These are phyloP conservation scores for Ibidorhyncha struthersii DNA, from an alignment of 2,113 vertebrate genomes.

Conservation along the genomic window DNA sequence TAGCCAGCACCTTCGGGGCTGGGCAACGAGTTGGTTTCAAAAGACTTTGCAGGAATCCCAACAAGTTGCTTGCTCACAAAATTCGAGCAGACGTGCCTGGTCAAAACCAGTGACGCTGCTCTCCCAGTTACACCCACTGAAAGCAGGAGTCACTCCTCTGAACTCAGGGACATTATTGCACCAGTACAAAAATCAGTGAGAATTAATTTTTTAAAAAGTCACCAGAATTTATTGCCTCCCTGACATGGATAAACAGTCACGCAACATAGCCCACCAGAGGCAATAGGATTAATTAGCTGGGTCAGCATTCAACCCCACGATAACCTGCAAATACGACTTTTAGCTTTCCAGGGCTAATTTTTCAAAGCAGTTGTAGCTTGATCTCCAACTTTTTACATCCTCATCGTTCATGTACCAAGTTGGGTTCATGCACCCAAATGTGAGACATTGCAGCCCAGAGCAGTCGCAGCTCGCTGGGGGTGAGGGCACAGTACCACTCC, in stretches of 20 bases:
- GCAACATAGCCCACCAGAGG: not conserved
- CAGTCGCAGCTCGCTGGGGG: rapidly evolving
- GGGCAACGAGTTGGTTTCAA: not conserved
- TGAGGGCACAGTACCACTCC: rapidly evolving
- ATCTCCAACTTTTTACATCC: not conserved
- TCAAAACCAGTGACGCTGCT: not conserved
- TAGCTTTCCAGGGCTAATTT: not conserved
- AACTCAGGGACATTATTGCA: not conserved
- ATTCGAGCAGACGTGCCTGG: not conserved
- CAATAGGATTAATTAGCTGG: not conserved
- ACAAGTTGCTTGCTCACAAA: not conserved
- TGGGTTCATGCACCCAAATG: not conserved
- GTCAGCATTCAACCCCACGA: not conserved
- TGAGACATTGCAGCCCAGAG: not conserved
- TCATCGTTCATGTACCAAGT: not conserved
- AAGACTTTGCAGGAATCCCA: not conserved
- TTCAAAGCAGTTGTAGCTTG: not conserved
- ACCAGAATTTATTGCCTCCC: not conserved
- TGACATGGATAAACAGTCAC: not conserved
- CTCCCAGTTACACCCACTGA: not conserved
- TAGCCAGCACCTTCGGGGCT: not conserved
- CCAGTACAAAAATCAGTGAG: not conserved
- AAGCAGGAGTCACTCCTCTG: not conserved
- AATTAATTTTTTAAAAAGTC: not conserved
- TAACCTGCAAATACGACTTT: not conserved